These are phyloP conservation scores for Danio aesculapii DNA, from an alignment of 2,797 vertebrate species.

Conservation along the genomic window DNA sequence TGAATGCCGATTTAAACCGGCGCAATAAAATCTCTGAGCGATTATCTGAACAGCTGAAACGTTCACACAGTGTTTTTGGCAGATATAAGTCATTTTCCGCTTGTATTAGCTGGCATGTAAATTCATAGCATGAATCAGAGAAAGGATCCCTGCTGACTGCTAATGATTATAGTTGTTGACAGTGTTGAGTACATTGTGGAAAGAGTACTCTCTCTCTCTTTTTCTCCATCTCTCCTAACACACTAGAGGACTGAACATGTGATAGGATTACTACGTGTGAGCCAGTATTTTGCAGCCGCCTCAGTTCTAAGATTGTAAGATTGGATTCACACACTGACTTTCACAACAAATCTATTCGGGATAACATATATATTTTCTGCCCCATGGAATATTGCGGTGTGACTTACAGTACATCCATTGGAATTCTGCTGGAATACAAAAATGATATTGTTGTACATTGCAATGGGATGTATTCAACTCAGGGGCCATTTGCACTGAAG, in stretches of 20 bases:
- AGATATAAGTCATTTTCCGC: slow-evolving; percentile 72
- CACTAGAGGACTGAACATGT: slow-evolving; percentile 59
- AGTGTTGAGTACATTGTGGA: slow-evolving; percentile 27
- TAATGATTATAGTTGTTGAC: slow-evolving; percentile 65
- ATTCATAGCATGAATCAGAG: slow-evolving; percentile 66
- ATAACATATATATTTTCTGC: not conserved
- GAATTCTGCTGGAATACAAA: not conserved
- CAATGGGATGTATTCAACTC: not conserved
- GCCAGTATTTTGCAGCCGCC: slow-evolving; percentile 16
- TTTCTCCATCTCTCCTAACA: not conserved
- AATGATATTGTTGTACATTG: not conserved
- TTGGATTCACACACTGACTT: slow-evolving; percentile 39
- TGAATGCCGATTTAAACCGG: slow-evolving; percentile 37
- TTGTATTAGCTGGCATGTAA: slow-evolving; percentile 70
- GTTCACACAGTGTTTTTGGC: slow-evolving; percentile 67
- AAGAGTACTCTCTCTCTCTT: slow-evolving; percentile 9
- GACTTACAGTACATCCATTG: not conserved
- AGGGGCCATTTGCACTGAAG: slow-evolving; percentile 27
- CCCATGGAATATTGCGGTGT: not conserved
- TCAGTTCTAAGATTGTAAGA: slow-evolving; percentile 21
- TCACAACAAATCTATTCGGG: slow-evolving; percentile 12
- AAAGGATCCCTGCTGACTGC: slow-evolving; percentile 70
- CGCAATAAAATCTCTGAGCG: slow-evolving; percentile 63
- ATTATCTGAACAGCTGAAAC: slow-evolving; percentile 70
- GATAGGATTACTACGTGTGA: slow-evolving; percentile 55